Evolutionary conservation across 2,888 invertebrate genomes (phyloP), one percentile per base, ranked within the genome.

Genomic region (Anoncus sp.): DNA sequence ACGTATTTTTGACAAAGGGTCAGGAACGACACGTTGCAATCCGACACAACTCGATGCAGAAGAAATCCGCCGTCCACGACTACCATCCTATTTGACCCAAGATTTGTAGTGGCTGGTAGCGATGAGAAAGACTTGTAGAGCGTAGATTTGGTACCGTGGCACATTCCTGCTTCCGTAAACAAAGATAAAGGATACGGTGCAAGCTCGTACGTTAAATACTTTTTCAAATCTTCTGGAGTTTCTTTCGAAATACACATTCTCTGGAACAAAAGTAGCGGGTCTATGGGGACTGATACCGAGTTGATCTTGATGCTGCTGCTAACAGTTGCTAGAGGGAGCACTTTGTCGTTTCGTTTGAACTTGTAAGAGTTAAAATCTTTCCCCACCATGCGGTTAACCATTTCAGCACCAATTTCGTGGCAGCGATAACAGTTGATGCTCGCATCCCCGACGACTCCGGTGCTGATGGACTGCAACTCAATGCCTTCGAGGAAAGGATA

Each of bases 61-160:
- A 75, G 43, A 60, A 49, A n/a, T n/a, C 74, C 60, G 4, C 74
- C 71, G 60, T 74, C 74, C 24, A n/a, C n/a, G n/a, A n/a, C n/a
- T n/a, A n/a, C n/a, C n/a, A n/a, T n/a, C n/a, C n/a, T n/a, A n/a
- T n/a, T n/a, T n/a, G n/a, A n/a, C n/a, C n/a, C n/a, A n/a, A n/a
- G n/a, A n/a, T n/a, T n/a, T n/a, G 66, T 49, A 27, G n/a, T 53
- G 49, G 27, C 57, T 60, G 70, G 59, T 16, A 80, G 62, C 47
- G 55, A 62, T 35, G 18, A 55, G 87, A 90, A 88, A 86, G 43
- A 40, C 81, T 80, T 85, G 78, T 83, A 78, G 4, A 80, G 18
- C 43, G 72, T 35, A 10, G 77, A 71, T 45, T 81, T 78, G 9
- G 70, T 77, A 18, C 80, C 77, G n/a, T 79, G 74, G 35, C 78